These are phyloP conservation scores for Melanargia galathea DNA, from an alignment of 2,888 invertebrate species.

Conservation along the genomic window DNA sequence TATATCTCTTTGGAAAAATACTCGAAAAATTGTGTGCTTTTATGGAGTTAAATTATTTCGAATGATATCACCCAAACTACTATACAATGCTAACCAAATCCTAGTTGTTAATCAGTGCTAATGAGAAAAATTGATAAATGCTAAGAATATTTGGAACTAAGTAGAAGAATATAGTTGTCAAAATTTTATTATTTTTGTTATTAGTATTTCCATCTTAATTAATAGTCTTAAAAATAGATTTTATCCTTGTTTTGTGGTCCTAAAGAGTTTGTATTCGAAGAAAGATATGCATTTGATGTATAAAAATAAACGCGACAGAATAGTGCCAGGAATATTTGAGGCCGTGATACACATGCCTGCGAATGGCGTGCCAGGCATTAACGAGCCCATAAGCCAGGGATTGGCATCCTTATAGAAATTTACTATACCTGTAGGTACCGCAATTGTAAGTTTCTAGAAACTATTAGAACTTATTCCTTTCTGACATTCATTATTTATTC, in stretches of 20 bases:
- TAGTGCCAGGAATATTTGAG: constrained; percentile 27
- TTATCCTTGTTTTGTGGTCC: constrained; percentile 38
- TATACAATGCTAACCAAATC: constrained; percentile 13
- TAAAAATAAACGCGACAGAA: constrained; percentile 39
- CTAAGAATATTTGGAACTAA: constrained; percentile 30
- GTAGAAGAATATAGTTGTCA: constrained; percentile 36
- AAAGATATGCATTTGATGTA: constrained; percentile 41
- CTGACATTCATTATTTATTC: too few relatives aligned
- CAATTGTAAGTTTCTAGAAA: background rate
- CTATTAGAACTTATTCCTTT: background rate
- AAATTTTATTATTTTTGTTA: constrained; percentile 20
- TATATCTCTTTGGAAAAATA: constrained; percentile 10
- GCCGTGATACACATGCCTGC: background rate
- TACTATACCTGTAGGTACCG: background rate
- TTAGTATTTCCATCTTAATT: constrained; percentile 27
- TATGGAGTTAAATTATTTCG: constrained; percentile 1
- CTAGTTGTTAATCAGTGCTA: constrained; percentile 10
- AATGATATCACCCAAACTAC: constrained; percentile 11
- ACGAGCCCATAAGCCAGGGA: background rate
- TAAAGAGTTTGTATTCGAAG: constrained; percentile 37
- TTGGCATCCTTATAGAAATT: background rate
- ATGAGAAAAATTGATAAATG: constrained; percentile 19
- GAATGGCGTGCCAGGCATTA: background rate
- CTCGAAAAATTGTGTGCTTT: constrained; percentile 14
- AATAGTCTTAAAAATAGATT: constrained; percentile 39